Conservation (phyloP, 2,113 vertebrate species). For the Vimba vimba region DNA sequence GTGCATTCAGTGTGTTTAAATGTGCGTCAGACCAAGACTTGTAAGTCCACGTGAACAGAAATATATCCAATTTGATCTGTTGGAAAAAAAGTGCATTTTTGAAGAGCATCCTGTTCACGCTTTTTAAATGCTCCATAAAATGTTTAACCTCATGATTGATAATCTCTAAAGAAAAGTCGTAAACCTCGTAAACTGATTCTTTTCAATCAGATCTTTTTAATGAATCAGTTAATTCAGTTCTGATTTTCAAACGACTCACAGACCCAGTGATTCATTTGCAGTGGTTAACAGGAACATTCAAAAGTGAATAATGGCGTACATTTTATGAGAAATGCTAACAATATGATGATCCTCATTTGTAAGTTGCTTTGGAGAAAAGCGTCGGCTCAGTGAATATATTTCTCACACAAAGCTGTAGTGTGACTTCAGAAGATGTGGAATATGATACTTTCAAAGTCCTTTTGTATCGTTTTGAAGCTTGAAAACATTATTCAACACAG, state of each 20-base stretch:
- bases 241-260: neutral
- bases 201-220: neutral
- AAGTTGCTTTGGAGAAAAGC: neutral
- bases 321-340: neutral
- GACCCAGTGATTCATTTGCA: neutral
- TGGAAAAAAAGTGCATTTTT: too few relatives aligned
- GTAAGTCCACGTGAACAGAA: neutral
- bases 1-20: conserved; percentile 1
- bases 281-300: neutral
- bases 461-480: too few relatives aligned
- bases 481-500: too few relatives aligned
- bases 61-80: too few relatives aligned
- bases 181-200: neutral
- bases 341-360: neutral
- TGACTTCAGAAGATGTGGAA: too few relatives aligned
- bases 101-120: neutral
- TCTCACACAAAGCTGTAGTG: too few relatives aligned
- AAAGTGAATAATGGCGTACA: neutral
- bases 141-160: neutral
- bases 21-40: neutral
- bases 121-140: neutral
- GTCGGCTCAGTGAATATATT: neutral
- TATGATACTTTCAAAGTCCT: too few relatives aligned
- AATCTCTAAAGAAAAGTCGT: too few relatives aligned
- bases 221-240: neutral